Evolutionary conservation across 2,888 invertebrate genomes (phyloP).

Genomic region (Xylocampa areola): DNA sequence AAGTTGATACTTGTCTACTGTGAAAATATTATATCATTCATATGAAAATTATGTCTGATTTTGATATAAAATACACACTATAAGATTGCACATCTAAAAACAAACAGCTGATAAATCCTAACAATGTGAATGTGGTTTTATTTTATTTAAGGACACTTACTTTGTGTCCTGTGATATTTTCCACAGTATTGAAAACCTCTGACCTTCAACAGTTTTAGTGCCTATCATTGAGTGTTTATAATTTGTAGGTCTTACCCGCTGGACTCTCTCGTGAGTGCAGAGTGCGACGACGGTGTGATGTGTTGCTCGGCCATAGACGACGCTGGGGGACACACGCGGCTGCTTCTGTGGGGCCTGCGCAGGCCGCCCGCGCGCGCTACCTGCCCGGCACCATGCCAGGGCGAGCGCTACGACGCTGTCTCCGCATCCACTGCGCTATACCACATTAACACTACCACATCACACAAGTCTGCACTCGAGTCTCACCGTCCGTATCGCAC

Average conservation of each 20-base stretch:
- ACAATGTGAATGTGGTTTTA: background rate
- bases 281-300: conserved; percentile 93
- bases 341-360: conserved; percentile 89
- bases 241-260: conserved; percentile 75
- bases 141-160: background rate
- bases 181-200: background rate
- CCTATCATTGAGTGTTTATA: background rate
- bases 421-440: conserved; percentile 79
- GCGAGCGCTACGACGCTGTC: conserved; percentile 81
- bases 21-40: conserved; percentile 28
- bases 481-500: conserved; percentile 63
- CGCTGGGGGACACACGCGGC: conserved; percentile 92
- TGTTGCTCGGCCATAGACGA: conserved; percentile 98
- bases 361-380: conserved; percentile 90
- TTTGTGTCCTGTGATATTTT: conserved; percentile 2
- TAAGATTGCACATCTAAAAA: conserved; percentile 26
- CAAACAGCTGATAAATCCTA: conserved; percentile 37
- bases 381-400: conserved; percentile 90
- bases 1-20: conserved; percentile 20
- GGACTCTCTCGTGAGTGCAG: conserved; percentile 93
- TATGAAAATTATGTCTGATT: conserved; percentile 37
- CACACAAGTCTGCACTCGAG: conserved; percentile 66
- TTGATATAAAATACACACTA: conserved; percentile 32
- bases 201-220: background rate
- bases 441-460: conserved; percentile 67